Evolutionary conservation across 2,113 vertebrate species (phyloP), one percentile per base, ranked within the genome.

Genomic region (Elachura formosa): DNA sequence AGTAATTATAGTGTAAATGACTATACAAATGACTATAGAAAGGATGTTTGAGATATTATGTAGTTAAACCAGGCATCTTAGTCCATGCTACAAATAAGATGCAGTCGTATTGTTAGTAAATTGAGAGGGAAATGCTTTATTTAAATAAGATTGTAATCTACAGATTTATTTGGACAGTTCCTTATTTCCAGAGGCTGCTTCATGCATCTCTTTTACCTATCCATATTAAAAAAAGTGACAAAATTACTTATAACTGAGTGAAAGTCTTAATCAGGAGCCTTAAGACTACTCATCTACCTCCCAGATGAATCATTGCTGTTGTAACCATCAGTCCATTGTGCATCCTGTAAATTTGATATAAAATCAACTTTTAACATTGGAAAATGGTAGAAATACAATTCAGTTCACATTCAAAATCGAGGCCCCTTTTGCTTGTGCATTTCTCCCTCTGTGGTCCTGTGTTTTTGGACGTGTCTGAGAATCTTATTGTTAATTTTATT

Each of bases 291-390:
- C 23, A 66, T 61, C 18, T 41, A 23, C 15, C 6, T 93, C 20
- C 6, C 6, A 29, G 23, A 66, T 24, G 25, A 63, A 33, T 9
- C 6, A 26, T 41, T 61, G 64, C 38, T 1, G 12, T 48, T 78
- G 48, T 69, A 8, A 51, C 45, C 13, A 36, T 71, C 1, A 6
- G 1, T 77, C 18, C 0, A 0, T 71, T 63, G 34, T 2, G 3
- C 5, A 29, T 59, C 21, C n/a, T 61, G 2, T 68, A 52, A 52
- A 72, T 55, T 14, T 48, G 16, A 45, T 56, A 20, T 22, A 45
- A 76, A 79, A 31, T 25, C 8, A 63, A 20, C 20, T 81, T 64
- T 25, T 41, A 26, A 64, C 74, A 40, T 45, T 33, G 0, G 3
- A 41, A 80, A 73, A 41, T 25, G 0, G 6, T 69, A 38, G 63